Evolutionary conservation across 2,888 invertebrate genomes (phyloP), one percentile per base, ranked within the genome.

Genomic region (Hypolimnas misippus): DNA sequence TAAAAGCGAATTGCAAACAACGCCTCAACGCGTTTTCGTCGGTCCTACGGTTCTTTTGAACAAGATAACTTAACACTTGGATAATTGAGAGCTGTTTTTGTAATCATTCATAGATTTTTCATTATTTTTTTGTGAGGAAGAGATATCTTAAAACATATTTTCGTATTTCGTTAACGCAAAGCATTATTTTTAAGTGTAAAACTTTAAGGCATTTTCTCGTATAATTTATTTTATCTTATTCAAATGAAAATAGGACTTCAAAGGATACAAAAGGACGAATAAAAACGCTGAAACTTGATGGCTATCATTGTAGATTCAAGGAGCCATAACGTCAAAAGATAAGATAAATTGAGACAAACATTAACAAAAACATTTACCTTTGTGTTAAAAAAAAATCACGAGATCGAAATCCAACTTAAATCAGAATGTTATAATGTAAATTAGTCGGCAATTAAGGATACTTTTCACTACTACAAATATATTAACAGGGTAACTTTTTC

Each of bases 291-390:
- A n/a, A 44, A 19, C 12, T 21, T 46, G 44, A 46, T 46, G 19
- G 19, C 44, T 21, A 46, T 46, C 44, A 2, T 46, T 46, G 44
- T 19, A 21, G 19, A 10, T 46, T 46, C 12, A 46, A 46, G 44
- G 19, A 21, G 44, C 44, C 21, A 44, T 44, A 44, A 44, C 17
- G 10, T 44, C 19, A 10, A 44, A 44, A 44, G 44, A 44, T 44
- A 44, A 44, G 44, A 46, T 46, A 17, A 46, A 46, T 19, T 21
- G 21, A 21, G 44, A n/a, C n/a, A n/a, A 46, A 46, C 44, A n/a
- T 46, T 21, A 14, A 14, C n/a, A 40, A 40, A 7, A 40, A 40
- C 14, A 40, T 14, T 16, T 40, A 5, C 16, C 40, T 21, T 21
- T 46, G 10, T 46, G 5, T 21, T 21, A 21, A 19, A 19, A 44